Conservation (phyloP, 2,113 vertebrate species). For the Xiphophorus maculatus region DNA sequence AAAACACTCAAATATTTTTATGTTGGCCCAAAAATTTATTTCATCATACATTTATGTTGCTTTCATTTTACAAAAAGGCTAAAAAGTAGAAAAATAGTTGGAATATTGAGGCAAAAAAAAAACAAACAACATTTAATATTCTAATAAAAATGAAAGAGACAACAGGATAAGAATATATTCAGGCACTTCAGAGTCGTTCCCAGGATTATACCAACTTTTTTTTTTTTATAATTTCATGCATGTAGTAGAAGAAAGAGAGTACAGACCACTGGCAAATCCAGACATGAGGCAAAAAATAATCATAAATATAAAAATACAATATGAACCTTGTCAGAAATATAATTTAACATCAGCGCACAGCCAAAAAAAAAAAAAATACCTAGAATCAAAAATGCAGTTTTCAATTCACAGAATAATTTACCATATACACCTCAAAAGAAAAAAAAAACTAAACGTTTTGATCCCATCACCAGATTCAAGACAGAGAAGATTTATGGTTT, state of each 20-base stretch:
- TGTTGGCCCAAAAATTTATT: conserved; percentile 52
- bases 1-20: background rate
- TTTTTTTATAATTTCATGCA: background rate
- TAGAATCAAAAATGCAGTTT: conserved; percentile 44
- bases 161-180: background rate
- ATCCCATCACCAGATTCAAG: background rate
- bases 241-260: background rate
- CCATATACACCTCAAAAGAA: background rate
- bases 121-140: background rate
- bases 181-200: background rate
- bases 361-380: background rate
- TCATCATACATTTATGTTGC: background rate
- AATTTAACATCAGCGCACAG: conserved; percentile 17
- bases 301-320: conserved; percentile 18
- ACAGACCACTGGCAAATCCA: background rate
- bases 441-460: background rate
- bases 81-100: background rate
- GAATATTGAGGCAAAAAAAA: conserved; percentile 29
- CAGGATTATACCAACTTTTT: background rate
- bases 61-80: background rate
- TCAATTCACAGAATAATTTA: conserved; percentile 16
- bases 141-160: too few species aligned
- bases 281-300: conserved; percentile 3
- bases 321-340: background rate
- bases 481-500: background rate